Evolutionary conservation across 1,140 invertebrate species (phyloP).

Genomic region (Spodoptera frugiperda): DNA sequence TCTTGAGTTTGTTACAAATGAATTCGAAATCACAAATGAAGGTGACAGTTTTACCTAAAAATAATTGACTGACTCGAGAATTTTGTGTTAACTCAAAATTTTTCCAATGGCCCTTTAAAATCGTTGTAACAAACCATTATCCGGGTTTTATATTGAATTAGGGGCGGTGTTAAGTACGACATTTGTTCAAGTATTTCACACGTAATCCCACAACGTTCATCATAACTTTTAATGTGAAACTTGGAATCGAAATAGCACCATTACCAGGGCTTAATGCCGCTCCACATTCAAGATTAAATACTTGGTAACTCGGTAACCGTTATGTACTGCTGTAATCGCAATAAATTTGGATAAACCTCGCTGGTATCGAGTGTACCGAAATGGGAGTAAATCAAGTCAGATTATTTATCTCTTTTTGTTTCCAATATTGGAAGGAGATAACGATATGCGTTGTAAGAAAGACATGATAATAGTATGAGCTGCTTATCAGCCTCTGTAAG

Average conservation of each 20-base stretch:
- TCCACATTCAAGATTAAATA: conserved; percentile 47
- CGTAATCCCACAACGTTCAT: conserved; percentile 38
- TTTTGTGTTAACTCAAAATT: background rate
- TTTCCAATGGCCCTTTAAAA: background rate
- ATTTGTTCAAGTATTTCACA: conserved; percentile 34
- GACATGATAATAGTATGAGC: conserved; percentile 35
- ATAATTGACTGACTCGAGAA: background rate
- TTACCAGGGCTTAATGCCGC: conserved; percentile 39
- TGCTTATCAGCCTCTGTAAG: conserved; percentile 31
- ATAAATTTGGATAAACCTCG: conserved; percentile 45
- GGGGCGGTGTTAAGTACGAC: conserved; percentile 3
- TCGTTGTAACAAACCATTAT: conserved; percentile 22
- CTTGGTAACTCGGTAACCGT: conserved; percentile 38
- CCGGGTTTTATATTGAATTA: conserved; percentile 19
- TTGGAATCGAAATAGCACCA: conserved; percentile 46
- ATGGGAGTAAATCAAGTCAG: conserved; percentile 63
- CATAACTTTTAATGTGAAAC: conserved; percentile 47
- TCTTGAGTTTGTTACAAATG: conserved; percentile 23
- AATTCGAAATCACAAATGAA: conserved; percentile 12
- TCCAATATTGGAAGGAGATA: conserved; percentile 18
- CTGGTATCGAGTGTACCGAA: conserved; percentile 42
- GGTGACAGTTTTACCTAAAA: background rate
- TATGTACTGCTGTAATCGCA: conserved; percentile 42
- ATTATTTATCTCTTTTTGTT: conserved; percentile 54
- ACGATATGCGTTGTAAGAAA: conserved; percentile 1